phyloP scores from a whole-genome alignment of 2,797 vertebrate genomes.

The Poliocrania exsul region DNA sequence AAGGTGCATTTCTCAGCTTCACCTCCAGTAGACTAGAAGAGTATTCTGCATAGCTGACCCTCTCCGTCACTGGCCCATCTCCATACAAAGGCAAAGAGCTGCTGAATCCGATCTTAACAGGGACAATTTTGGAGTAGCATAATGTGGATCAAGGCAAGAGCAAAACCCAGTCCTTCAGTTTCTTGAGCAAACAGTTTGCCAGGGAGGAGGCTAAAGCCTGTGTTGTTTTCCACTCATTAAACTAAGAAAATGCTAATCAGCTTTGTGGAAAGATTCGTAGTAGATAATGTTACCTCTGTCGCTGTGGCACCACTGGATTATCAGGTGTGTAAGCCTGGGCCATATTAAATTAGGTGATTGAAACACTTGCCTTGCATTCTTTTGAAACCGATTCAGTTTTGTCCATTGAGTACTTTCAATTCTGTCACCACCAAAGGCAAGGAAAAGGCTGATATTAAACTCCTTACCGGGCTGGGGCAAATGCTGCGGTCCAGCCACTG shows the following conservation, averaged over 20 bases:
- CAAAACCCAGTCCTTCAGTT: background rate
- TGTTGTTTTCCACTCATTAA: slow-evolving; percentile 23
- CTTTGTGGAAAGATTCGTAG: background rate
- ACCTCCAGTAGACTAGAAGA: background rate
- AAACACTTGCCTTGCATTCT: background rate
- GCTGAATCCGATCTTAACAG: background rate
- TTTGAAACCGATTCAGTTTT: background rate
- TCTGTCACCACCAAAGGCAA: background rate
- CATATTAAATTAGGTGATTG: background rate
- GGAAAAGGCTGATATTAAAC: background rate
- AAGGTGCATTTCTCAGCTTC: background rate
- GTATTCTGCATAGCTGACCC: background rate
- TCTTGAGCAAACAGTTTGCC: background rate
- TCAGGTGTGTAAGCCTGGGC: background rate
- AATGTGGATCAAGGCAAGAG: background rate
- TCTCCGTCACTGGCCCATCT: background rate
- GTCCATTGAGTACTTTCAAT: background rate
- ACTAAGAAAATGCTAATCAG: slow-evolving; percentile 36
- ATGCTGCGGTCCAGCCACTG: background rate
- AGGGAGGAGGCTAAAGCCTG: background rate
- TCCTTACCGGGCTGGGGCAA: background rate
- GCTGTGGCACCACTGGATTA: background rate
- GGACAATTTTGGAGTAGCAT: background rate
- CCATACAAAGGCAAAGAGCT: background rate
- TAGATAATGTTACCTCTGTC: background rate